Percentiles rank a stretch among this genome's conserved stretches.
These are phyloP conservation scores for Chalcosyrphus nemorum DNA, from an alignment of 2,888 invertebrate genomes.

Conservation along the genomic window DNA sequence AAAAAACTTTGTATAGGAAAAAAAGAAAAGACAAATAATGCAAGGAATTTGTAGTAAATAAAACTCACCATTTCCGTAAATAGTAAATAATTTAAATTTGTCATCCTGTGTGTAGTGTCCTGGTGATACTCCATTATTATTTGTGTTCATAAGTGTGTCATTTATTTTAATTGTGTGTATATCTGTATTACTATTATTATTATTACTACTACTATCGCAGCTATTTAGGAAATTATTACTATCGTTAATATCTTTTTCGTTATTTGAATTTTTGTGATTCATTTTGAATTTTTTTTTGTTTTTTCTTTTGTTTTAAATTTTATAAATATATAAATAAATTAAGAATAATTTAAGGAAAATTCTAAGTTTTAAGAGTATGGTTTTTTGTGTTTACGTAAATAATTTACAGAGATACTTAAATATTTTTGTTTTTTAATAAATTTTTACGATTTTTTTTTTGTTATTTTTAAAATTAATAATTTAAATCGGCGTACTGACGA, in stretches of 20 bases:
- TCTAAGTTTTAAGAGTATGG: constrained; percentile 21
- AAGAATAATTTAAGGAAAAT: constrained; percentile 35
- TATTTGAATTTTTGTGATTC: constrained; percentile 53
- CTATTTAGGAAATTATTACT: constrained; percentile 74
- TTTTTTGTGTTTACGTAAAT: constrained; percentile 62
- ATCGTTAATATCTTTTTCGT: constrained; percentile 70
- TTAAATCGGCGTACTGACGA: constrained; percentile 57
- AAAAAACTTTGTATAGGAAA: constrained; percentile 3
- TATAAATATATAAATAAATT: constrained; percentile 39
- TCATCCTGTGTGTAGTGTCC: constrained; percentile 81
- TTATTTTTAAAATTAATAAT: constrained; percentile 46
- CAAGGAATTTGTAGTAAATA: constrained; percentile 26
- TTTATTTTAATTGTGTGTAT: constrained; percentile 75
- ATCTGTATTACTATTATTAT: constrained; percentile 73
- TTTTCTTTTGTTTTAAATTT: constrained; percentile 9
- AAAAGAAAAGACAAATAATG: constrained; percentile 28
- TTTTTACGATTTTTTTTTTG: constrained; percentile 41
- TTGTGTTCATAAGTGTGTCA: constrained; percentile 76
- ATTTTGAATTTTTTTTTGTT: constrained; percentile 55
- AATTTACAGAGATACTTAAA: constrained; percentile 52
- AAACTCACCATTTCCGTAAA: constrained; percentile 82
- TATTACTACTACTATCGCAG: constrained; percentile 73
- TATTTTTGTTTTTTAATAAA: constrained; percentile 35
- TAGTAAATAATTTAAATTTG: constrained; percentile 82
- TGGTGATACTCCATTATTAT: constrained; percentile 77